phyloP scores from a whole-genome alignment of 2,113 vertebrate genomes.

The Sisor rabdophorus region DNA sequence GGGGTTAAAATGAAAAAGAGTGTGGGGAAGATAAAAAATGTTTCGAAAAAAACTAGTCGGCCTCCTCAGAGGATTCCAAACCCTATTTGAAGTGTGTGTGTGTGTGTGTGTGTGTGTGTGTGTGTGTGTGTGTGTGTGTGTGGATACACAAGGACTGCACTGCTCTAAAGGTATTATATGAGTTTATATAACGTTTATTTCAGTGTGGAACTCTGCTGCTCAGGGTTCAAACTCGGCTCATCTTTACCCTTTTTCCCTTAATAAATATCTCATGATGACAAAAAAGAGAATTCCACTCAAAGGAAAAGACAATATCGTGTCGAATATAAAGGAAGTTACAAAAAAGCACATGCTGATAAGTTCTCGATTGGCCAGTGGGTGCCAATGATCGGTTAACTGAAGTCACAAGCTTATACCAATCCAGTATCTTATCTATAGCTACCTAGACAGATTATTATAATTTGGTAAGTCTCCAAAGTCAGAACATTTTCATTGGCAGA shows the following conservation, averaged over 20 bases:
- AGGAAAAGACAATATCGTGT: not conserved
- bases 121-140: slow-evolving; percentile 28
- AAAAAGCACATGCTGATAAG: not conserved
- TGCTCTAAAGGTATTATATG: slow-evolving; percentile 25
- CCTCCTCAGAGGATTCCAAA: slow-evolving; percentile 57
- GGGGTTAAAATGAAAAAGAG: slow-evolving; percentile 41
- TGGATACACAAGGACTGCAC: slow-evolving; percentile 1
- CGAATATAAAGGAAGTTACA: no score
- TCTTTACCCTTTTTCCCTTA: slow-evolving; percentile 11
- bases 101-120: not conserved
- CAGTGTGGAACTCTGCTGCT: slow-evolving; percentile 26
- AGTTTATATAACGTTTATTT: slow-evolving; percentile 54
- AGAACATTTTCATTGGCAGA: no score
- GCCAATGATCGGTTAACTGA: no score
- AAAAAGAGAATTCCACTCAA: not conserved
- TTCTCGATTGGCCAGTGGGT: not conserved
- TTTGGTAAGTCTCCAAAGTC: no score
- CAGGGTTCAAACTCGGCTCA: slow-evolving; percentile 28
- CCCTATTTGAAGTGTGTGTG: slow-evolving; percentile 52
- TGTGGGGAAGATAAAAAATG: slow-evolving; percentile 54
- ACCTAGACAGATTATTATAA: no score
- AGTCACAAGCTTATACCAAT: no score
- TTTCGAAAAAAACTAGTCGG: slow-evolving; percentile 57
- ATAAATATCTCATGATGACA: slow-evolving; percentile 17
- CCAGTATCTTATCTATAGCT: no score